Conservation (phyloP, 2,888 invertebrate genomes). For the Elaeidobius kamerunicus region DNA sequence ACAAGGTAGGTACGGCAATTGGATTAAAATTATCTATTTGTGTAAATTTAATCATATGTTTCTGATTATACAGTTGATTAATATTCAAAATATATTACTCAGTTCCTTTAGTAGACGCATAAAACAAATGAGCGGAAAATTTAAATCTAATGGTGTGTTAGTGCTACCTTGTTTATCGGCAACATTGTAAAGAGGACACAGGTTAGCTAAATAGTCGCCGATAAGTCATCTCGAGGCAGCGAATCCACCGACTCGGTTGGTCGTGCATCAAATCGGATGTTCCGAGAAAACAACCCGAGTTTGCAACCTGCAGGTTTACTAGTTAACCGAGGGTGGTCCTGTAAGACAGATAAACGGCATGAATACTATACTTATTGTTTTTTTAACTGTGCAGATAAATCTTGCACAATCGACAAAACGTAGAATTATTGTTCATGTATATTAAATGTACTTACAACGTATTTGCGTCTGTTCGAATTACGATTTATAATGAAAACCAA, state of each 20-base stretch:
- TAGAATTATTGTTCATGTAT: slow-evolving; percentile 14
- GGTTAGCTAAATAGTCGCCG: slow-evolving; percentile 20
- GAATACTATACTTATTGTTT: slow-evolving; percentile 27
- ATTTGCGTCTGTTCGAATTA: too few species aligned
- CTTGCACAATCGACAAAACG: slow-evolving; percentile 20
- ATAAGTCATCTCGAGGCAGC: slow-evolving; percentile 28
- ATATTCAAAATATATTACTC: neutral
- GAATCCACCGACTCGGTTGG: slow-evolving; percentile 21
- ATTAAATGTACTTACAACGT: too few species aligned
- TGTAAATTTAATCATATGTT: neutral
- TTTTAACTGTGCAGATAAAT: slow-evolving; percentile 20
- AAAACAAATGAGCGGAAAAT: neutral
- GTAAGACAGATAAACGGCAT: slow-evolving; percentile 24
- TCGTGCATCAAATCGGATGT: slow-evolving; percentile 28
- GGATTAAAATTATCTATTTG: too few species aligned
- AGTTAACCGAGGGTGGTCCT: slow-evolving; percentile 27
- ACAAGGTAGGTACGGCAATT: too few species aligned
- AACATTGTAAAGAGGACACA: slow-evolving; percentile 22
- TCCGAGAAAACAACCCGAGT: slow-evolving; percentile 29
- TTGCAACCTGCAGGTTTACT: slow-evolving; percentile 22
- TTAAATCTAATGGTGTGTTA: neutral
- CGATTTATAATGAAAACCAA: too few species aligned
- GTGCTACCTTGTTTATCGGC: slow-evolving; percentile 17
- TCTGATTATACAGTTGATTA: neutral
- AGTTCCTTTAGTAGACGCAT: neutral